These are phyloP conservation scores for Anableps anableps DNA, from an alignment of 2,797 vertebrate genomes.

Conservation along the genomic window DNA sequence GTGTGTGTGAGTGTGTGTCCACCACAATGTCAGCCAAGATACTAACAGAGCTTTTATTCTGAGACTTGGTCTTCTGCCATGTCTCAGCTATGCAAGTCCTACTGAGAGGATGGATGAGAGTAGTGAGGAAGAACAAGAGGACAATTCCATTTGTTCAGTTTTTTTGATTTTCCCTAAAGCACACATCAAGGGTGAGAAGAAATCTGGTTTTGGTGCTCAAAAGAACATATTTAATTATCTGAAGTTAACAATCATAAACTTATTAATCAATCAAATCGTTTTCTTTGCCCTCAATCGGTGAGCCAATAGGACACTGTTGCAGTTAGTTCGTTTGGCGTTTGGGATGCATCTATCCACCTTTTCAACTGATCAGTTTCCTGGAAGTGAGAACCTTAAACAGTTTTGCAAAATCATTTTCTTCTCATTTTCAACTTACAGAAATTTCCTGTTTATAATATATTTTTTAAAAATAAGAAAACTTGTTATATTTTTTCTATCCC, in stretches of 20 bases:
- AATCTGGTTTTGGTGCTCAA: neutral
- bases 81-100: slow-evolving; percentile 42
- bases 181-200: neutral
- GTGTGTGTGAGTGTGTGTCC: slow-evolving; percentile 53
- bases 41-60: slow-evolving; percentile 81
- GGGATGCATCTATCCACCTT: neutral
- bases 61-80: slow-evolving; percentile 76
- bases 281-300: neutral
- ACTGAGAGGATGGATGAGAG: slow-evolving; percentile 47
- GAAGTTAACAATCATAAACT: neutral
- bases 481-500: neutral
- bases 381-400: neutral
- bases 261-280: neutral
- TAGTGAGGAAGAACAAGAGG: slow-evolving; percentile 10
- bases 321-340: neutral
- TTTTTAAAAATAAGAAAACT: neutral
- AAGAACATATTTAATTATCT: neutral
- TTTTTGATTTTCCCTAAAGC: slow-evolving; percentile 8
- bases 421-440: neutral
- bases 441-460: neutral
- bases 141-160: slow-evolving; percentile 23
- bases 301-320: too few species aligned
- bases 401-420: neutral
- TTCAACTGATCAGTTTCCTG: neutral
- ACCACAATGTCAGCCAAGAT: slow-evolving; percentile 83